phyloP scores from a whole-genome alignment of 2,797 vertebrate species.

The Todus mexicanus region DNA sequence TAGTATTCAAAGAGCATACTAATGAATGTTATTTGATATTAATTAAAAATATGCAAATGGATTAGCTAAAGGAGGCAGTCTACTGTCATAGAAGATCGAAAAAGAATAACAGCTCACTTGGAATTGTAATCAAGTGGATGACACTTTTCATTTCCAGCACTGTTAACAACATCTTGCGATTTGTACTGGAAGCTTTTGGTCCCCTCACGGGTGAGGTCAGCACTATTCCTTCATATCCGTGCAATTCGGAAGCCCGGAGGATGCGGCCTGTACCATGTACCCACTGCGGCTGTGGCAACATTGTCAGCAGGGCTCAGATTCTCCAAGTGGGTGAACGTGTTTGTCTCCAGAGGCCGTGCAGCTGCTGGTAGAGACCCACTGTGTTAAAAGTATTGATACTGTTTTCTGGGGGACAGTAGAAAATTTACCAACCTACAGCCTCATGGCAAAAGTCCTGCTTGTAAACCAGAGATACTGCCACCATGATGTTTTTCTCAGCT shows the following conservation, averaged over 20 bases:
- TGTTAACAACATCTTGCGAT: background rate
- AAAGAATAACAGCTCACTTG: background rate
- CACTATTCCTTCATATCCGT: background rate
- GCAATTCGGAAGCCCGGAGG: background rate
- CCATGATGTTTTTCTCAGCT: background rate
- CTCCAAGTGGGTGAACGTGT: accelerated
- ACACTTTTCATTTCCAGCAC: background rate
- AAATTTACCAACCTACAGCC: background rate
- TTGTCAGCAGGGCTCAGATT: background rate
- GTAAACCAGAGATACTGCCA: background rate
- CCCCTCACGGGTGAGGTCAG: background rate
- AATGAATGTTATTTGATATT: background rate
- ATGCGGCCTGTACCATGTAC: accelerated
- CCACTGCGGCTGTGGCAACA: accelerated
- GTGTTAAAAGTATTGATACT: background rate
- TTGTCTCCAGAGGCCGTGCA: background rate
- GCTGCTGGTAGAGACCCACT: background rate
- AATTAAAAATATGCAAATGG: conserved; percentile 29
- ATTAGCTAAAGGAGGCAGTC: background rate
- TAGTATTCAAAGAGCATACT: background rate
- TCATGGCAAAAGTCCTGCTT: background rate
- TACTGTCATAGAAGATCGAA: background rate
- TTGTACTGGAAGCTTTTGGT: background rate
- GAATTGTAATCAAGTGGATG: background rate
- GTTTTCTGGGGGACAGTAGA: background rate